Base-by-base conservation (phyloP, 1,140 invertebrate genomes). In the Pectinophora gossypiella region DNA sequence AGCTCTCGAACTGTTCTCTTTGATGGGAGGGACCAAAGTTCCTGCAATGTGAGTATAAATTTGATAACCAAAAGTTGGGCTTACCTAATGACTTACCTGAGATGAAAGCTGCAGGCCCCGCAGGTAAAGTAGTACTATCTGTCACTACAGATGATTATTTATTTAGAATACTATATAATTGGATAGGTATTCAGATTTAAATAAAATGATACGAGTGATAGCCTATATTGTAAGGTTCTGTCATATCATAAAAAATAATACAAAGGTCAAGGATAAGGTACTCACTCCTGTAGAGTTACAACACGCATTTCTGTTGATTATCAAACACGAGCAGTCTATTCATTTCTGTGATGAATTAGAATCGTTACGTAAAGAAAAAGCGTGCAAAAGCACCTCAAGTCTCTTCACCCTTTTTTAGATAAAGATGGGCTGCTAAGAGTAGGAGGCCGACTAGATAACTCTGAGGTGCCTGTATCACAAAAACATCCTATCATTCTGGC, bases 401-500 rank as follows among this genome's bases (percentile, higher is more conserved):
- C 7, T 0, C 9, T 65, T 20, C 23, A 61, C 58, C 61, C 59
- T 5, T 69, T 68, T 45, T 2, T 70, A 19, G 59, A 70, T 43
- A 4, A 19, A 2, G 19, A 40, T 2, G 65, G 64, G 3, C 20
- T 73, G 7, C 13, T 73, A 12, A 45, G 62, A 35, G 70, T 73
- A 1, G 67, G 70, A 9, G 64, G 71, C 22, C 49, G 65, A n/a
- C 46, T 74, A 15, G 20, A 51, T 1, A 58, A 67, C 22, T 48
- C 60, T 9, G 20, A 42, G 6, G 15, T 71, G 7, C 7, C 51
- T 0, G 56, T 59, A 42, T 22, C 54, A 45, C 58, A 66, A n/a
- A 71, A 71, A 43, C 59, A 71, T 55, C 68, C 68, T 13, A 67
- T 72, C 5, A 27, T 72, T 3, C 40, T 74, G 23, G 53, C 67